Base-by-base conservation (phyloP, 2,888 invertebrate species). In the Exephanes ischioxanthus region DNA sequence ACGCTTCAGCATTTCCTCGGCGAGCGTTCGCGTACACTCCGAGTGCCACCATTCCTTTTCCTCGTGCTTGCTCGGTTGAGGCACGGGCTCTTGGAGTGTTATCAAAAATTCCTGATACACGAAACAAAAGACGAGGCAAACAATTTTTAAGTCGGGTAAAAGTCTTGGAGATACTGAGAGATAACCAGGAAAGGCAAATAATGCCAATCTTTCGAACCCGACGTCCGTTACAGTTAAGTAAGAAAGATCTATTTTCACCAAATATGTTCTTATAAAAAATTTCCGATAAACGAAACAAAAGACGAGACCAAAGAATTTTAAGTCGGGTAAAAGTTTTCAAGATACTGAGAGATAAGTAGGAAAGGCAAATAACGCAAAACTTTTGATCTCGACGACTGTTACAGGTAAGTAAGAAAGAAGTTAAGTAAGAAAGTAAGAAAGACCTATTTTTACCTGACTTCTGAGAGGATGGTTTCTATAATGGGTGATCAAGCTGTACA, bases 1-100 rank as follows among this genome's bases (percentile, higher is more conserved):
- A 89, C 97, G 96, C 88, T 97, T 97, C 82, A 99, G 94, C 93
- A 98, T 96, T 88, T 98, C 98, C 93, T 99, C 99, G 0, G 99
- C 98, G 88, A 97, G 96, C 9, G 96, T 95, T 84, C 98, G 95
- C 22, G 97, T 96, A 88, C 98, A 97, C 75, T 96, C 96, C 1
- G 97, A 96, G 92, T 98, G 98, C 95, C 97, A 99, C 99, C 99
- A 99, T 89, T 97, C 97, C 94, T 98, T 97, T 81, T 96, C 97
- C 93, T 98, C 98, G 91, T 99, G 99, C 92, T 98, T 98, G 92
- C 97, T 98, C 26, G 98, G 98, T 93, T 99, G 99, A 0, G 99
- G 99, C 2, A 99, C 99, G 0, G 99, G 98, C 92, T 98, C 98
- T 90, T 96, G 96, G 0, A 99, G 95, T 0, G 96, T 97, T 89